A percentile compares a stretch with the other conserved stretches of the same genome.
phyloP scores from a whole-genome alignment of 2,113 vertebrate species.

The Lanius ludovicianus region DNA sequence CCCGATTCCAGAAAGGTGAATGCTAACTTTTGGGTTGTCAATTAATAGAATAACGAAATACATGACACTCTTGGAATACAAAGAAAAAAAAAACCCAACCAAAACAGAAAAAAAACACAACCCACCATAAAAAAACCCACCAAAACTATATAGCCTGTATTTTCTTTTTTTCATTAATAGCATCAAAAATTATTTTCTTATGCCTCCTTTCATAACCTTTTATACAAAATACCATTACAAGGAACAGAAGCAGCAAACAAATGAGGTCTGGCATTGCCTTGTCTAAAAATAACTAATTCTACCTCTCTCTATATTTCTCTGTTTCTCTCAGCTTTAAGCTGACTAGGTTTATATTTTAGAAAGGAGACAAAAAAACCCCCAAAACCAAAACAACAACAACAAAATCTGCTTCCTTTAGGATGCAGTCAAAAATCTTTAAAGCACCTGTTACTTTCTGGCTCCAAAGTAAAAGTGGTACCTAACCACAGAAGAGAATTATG shows the following conservation, averaged over 20 bases:
- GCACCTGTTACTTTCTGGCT: background rate
- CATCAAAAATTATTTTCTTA: background rate
- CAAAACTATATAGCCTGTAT: background rate
- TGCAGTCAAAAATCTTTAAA: background rate
- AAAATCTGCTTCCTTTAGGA: background rate
- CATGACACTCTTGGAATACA: accelerated
- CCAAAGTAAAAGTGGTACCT: background rate
- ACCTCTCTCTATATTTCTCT: background rate
- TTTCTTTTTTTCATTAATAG: background rate
- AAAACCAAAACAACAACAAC: background rate
- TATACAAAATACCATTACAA: background rate
- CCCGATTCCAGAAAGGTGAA: background rate
- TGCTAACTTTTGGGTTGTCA: background rate
- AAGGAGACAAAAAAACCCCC: background rate
- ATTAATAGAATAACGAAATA: background rate
- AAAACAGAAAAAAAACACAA: background rate
- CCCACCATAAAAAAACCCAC: accelerated
- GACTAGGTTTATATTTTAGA: background rate
- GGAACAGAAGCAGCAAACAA: background rate
- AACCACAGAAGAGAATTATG: background rate
- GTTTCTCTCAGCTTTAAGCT: background rate
- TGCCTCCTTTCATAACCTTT: background rate
- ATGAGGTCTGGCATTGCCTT: background rate
- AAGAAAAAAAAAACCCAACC: background rate
- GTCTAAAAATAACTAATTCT: background rate